Conservation (phyloP, 1,140 invertebrate genomes). For the Theocolax elegans region DNA sequence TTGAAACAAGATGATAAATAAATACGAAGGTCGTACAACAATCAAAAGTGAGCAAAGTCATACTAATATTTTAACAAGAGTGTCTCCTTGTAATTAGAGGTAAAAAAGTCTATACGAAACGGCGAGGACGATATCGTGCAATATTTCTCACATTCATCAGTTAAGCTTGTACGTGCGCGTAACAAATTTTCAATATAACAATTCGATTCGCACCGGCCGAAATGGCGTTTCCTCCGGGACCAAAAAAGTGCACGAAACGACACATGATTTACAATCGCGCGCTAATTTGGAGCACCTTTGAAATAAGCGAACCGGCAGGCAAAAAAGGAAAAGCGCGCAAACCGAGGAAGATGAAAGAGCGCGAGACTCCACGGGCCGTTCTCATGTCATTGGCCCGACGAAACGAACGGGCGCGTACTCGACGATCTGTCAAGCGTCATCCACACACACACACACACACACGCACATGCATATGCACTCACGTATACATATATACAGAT, state of each 20-base stretch:
- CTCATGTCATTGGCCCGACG: slow-evolving; percentile 31
- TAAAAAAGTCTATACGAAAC: too few relatives aligned
- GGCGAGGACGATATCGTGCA: not conserved
- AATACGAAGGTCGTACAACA: too few relatives aligned
- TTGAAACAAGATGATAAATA: too few relatives aligned
- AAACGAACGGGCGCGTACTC: slow-evolving; percentile 17
- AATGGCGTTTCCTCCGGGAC: not conserved
- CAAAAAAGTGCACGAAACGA: not conserved
- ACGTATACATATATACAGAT: not conserved
- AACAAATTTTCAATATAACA: slow-evolving; percentile 14
- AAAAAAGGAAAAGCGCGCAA: not conserved
- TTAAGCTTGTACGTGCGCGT: not conserved
- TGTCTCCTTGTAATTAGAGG: too few relatives aligned
- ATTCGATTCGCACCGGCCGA: not conserved
- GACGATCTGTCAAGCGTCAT: slow-evolving; percentile 30
- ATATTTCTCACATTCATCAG: not conserved
- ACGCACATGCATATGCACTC: not conserved
- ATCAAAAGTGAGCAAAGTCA: too few relatives aligned
- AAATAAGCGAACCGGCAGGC: not conserved
- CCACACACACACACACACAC: not conserved
- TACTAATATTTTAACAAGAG: too few relatives aligned
- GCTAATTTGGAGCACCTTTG: slow-evolving; percentile 22
- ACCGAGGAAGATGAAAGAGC: not conserved
- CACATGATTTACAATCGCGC: not conserved
- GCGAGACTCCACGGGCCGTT: not conserved